Evolutionary conservation across 2,888 invertebrate genomes (phyloP).

Genomic region (Lobophora halterata): DNA sequence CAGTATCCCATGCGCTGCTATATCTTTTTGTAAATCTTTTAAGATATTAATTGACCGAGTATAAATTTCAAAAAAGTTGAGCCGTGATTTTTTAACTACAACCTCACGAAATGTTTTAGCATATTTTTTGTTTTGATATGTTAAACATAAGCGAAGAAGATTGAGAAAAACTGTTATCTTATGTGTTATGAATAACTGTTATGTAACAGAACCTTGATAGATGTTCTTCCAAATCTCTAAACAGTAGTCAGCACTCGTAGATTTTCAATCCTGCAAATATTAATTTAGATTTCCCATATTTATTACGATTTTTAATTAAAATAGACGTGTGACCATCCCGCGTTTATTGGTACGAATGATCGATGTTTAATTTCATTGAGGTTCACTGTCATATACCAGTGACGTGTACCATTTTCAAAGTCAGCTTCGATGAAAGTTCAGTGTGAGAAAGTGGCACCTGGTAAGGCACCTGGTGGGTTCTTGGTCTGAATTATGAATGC

Average conservation of each 20-base stretch:
- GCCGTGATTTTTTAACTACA: too few species aligned
- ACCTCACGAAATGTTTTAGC: conserved; percentile 9
- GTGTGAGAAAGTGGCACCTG: conserved; percentile 57
- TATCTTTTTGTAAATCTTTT: too few species aligned
- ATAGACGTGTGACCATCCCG: conserved; percentile 16
- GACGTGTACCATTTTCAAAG: conserved; percentile 65
- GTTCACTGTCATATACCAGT: conserved; percentile 53
- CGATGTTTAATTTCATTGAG: conserved; percentile 54
- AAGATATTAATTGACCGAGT: too few species aligned
- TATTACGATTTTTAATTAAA: conserved; percentile 1
- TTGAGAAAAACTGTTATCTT: too few species aligned
- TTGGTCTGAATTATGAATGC: conserved; percentile 61
- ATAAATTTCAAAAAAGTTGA: too few species aligned
- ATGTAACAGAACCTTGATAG: conserved; percentile 14
- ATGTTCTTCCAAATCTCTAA: conserved; percentile 3
- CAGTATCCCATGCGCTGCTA: too few species aligned
- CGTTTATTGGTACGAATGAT: conserved; percentile 41
- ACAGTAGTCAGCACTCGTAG: too few species aligned
- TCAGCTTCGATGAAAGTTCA: conserved; percentile 44
- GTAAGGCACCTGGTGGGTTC: conserved; percentile 49
- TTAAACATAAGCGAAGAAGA: too few species aligned
- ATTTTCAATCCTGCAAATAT: neutral
- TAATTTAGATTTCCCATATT: conserved; percentile 7
- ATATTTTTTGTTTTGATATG: too few species aligned
- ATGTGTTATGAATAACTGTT: too few species aligned